Conservation (phyloP, 1,140 invertebrate species). For the Leptonema lineaticorne region DNA sequence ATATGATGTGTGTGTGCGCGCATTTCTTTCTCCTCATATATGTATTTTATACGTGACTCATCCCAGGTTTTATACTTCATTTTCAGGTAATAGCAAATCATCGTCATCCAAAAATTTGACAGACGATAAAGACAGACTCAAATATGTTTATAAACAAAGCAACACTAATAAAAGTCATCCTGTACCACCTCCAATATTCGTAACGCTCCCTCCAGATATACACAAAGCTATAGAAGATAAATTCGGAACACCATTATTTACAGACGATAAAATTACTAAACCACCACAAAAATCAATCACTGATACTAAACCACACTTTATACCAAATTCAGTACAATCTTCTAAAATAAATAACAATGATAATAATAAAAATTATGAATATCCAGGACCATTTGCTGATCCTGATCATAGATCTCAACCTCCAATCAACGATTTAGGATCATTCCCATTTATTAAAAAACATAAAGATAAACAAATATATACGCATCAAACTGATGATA, state of each 20-base stretch:
- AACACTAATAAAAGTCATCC: conserved; percentile 38
- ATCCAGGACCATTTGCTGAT: conserved; percentile 40
- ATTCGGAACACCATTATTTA: conserved; percentile 24
- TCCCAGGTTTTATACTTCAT: no score
- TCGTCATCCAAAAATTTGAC: conserved; percentile 21
- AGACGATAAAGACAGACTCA: conserved; percentile 35
- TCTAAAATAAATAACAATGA: conserved; percentile 33
- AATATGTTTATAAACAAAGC: conserved; percentile 34
- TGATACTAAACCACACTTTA: conserved; percentile 25
- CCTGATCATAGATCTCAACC: conserved; percentile 37
- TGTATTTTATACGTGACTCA: no score
- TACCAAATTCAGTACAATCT: conserved; percentile 18
- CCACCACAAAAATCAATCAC: background rate
- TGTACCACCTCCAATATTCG: conserved; percentile 35
- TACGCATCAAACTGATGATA: conserved; percentile 22
- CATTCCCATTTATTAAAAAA: conserved; percentile 40
- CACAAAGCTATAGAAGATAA: conserved; percentile 38
- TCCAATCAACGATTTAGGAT: conserved; percentile 33
- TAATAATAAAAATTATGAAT: conserved; percentile 35
- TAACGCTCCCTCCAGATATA: conserved; percentile 39
- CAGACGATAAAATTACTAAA: conserved; percentile 28
- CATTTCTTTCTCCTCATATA: no score
- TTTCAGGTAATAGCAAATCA: conserved; percentile 37
- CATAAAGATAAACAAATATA: conserved; percentile 40
- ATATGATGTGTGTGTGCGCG: no score